Percentiles rank a stretch among this genome's conserved stretches.
Evolutionary conservation across 2,888 invertebrate genomes (phyloP).

Genomic region (Phengaris alcon): DNA sequence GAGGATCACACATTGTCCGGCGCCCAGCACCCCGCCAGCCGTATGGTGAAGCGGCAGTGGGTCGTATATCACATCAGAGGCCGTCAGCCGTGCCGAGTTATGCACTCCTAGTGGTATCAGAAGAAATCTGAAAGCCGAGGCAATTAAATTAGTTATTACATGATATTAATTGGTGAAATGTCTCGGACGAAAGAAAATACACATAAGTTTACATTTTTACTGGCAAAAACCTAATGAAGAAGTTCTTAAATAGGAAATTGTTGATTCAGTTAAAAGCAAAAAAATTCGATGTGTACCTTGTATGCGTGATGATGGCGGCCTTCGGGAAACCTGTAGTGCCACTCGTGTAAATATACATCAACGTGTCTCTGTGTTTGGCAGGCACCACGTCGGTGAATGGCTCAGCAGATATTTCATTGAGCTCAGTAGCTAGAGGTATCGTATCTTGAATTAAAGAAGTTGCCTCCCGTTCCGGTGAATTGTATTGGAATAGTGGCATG

Average conservation of each 20-base stretch:
- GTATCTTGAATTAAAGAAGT: conserved; percentile 54
- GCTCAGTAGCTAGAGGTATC: conserved; percentile 71
- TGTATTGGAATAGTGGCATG: conserved; percentile 76
- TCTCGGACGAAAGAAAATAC: no score
- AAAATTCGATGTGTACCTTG: background rate
- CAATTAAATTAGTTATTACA: no score
- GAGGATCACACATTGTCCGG: conserved; percentile 85
- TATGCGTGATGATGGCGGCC: conserved; percentile 91
- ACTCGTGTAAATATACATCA: conserved; percentile 95
- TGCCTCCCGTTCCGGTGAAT: conserved; percentile 55
- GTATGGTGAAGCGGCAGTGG: conserved; percentile 96
- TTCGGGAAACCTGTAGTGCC: conserved; percentile 98
- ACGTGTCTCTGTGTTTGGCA: conserved; percentile 79
- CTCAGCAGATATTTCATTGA: conserved; percentile 59
- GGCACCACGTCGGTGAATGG: conserved; percentile 52
- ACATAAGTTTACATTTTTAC: no score
- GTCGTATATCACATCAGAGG: conserved; percentile 89
- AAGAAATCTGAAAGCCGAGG: conserved; percentile 75
- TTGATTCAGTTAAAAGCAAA: background rate
- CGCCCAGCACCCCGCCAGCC: conserved; percentile 92
- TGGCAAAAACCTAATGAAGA: no score
- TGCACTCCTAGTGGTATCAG: conserved; percentile 83
- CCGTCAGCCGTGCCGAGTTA: conserved; percentile 80
- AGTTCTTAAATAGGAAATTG: no score
- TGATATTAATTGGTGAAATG: no score